Conservation (phyloP, 2,888 invertebrate genomes). For the Chymomyza caudatula region DNA sequence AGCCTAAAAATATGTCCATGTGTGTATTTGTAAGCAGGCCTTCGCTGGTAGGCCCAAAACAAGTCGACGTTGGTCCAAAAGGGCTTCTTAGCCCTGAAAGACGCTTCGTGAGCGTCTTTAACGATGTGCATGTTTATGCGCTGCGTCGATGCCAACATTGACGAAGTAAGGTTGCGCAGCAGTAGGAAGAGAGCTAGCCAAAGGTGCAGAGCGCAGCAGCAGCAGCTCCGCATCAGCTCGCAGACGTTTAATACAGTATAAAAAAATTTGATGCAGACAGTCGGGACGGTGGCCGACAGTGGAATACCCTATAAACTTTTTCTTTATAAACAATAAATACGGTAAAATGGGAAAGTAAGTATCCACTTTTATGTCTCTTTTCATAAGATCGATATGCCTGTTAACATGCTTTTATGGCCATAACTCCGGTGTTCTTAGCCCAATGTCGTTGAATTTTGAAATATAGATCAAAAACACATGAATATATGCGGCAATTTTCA, state of each 20-base stretch:
- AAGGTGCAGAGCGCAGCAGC: not conserved
- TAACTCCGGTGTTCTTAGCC: too few species aligned
- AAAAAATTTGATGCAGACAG: too few species aligned
- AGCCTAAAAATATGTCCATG: constrained; percentile 26
- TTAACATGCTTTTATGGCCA: too few species aligned
- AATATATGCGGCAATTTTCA: too few species aligned
- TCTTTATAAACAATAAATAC: too few species aligned
- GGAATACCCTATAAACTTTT: too few species aligned
- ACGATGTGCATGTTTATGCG: constrained; percentile 62
- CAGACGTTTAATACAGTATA: not conserved
- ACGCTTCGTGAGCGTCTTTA: constrained; percentile 26
- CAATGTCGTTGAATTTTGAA: too few species aligned
- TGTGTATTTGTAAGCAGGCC: constrained; percentile 24
- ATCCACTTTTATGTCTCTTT: too few species aligned
- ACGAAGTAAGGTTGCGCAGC: constrained; percentile 10
- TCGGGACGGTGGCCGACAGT: too few species aligned
- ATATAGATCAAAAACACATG: too few species aligned
- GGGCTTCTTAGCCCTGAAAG: constrained; percentile 30
- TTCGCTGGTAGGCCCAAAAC: constrained; percentile 47
- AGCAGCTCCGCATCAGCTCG: not conserved
- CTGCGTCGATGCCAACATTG: constrained; percentile 31
- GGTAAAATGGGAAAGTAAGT: too few species aligned
- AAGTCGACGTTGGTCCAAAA: constrained; percentile 41
- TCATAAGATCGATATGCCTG: too few species aligned
- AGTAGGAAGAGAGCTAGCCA: constrained; percentile 14